Evolutionary conservation across 2,113 vertebrate genomes (phyloP).

Genomic region (Amazona guildingii): DNA sequence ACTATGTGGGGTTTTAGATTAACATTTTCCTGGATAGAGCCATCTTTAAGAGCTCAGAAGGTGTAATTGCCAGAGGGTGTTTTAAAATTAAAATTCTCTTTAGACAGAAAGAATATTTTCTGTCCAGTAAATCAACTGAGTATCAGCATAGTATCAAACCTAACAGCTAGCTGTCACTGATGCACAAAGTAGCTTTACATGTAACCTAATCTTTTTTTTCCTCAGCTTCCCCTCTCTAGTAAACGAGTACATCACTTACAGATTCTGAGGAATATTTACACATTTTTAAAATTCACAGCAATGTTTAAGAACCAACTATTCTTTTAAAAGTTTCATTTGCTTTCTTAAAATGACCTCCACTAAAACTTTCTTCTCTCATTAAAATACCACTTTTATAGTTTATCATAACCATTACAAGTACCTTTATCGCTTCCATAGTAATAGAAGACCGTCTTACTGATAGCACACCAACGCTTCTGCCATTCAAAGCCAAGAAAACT

Average conservation of each 20-base stretch:
- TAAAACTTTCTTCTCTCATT: neutral
- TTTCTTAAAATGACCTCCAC: neutral
- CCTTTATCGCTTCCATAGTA: slow-evolving; percentile 98
- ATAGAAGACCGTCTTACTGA: slow-evolving; percentile 88
- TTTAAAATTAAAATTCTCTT: neutral
- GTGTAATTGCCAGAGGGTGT: neutral
- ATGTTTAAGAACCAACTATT: neutral
- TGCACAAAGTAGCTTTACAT: neutral
- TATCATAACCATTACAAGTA: slow-evolving; percentile 51
- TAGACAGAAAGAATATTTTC: neutral
- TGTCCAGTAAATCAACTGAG: neutral
- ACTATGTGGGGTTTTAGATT: neutral
- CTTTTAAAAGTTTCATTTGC: neutral
- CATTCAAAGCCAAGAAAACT: slow-evolving; percentile 96
- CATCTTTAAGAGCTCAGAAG: neutral
- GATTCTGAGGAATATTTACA: neutral
- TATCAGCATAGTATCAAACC: neutral
- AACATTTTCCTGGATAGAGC: neutral
- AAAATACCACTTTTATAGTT: neutral
- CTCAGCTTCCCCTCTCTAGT: neutral
- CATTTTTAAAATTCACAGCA: neutral
- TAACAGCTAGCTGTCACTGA: neutral
- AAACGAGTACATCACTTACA: neutral
- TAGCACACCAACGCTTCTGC: slow-evolving; percentile 96
- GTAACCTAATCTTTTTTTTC: neutral